Conservation (phyloP, 2,888 invertebrate species). For the Parochlus steinenii region DNA sequence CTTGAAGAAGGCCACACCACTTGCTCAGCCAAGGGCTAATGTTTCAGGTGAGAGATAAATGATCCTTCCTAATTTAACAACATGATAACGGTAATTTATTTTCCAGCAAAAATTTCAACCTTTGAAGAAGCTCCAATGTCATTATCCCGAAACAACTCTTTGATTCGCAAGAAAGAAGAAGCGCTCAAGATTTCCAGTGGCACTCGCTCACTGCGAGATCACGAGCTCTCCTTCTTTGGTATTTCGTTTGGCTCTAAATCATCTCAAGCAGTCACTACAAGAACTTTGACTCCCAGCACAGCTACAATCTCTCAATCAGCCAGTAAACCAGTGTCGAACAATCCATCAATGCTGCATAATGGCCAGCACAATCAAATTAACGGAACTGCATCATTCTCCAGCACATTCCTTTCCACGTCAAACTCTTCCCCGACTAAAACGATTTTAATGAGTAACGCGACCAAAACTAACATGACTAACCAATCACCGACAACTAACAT, state of each 20-base stretch:
- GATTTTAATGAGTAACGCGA: slow-evolving; percentile 1
- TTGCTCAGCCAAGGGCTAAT: slow-evolving; percentile 24
- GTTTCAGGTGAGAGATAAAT: slow-evolving; percentile 15
- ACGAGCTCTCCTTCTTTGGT: slow-evolving; percentile 44
- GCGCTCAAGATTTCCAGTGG: slow-evolving; percentile 23
- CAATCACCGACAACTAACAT: slow-evolving; percentile 3
- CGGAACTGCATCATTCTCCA: no score
- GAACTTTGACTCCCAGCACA: no score
- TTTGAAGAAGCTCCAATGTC: slow-evolving; percentile 7
- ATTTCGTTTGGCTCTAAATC: slow-evolving; percentile 36
- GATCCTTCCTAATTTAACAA: slow-evolving; percentile 13
- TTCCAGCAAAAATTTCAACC: slow-evolving; percentile 7
- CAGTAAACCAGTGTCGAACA: no score
- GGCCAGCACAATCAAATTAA: no score
- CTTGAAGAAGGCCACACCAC: slow-evolving; percentile 20
- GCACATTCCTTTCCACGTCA: no score
- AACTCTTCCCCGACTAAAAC: slow-evolving; percentile 3
- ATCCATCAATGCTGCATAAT: no score
- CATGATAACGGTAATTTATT: no score
- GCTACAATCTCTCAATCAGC: no score
- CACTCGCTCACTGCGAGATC: slow-evolving; percentile 36
- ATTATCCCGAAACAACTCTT: slow-evolving; percentile 10
- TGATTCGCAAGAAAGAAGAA: slow-evolving; percentile 5
- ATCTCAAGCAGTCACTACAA: background rate
- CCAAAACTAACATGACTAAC: background rate